Evolutionary conservation across 2,888 invertebrate species (phyloP), one percentile per base, ranked within the genome.

Genomic region (Anarsia innoxiella): DNA sequence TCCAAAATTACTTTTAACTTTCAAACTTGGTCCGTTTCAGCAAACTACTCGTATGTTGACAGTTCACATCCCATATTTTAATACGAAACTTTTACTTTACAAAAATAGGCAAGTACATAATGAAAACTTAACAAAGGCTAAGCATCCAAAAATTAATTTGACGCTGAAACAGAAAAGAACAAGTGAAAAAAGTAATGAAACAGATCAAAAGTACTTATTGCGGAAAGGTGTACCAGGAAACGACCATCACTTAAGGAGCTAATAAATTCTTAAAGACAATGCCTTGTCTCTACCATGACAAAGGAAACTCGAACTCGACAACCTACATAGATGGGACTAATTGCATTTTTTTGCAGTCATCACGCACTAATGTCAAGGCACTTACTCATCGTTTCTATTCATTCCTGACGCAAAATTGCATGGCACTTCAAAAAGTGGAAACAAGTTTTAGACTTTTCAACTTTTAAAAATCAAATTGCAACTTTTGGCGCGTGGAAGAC

Each of bases 1-100:
- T 75, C 75, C 71, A 66, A 83, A 83, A 83, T 83, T 82, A 79
- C 78, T 80, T 79, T 73, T 51, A 68, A 77, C n/a, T 60, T 56
- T 40, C 58, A 46, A 42, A 52, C 62, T 42, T 65, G n/a, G n/a
- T n/a, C n/a, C n/a, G n/a, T n/a, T n/a, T n/a, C n/a, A n/a, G n/a
- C n/a, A n/a, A n/a, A n/a, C n/a, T n/a, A n/a, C 33, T 8, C 14
- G 25, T 23, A 23, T 25, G 3, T 25, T 4, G 10, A n/a, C 10
- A n/a, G 14, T 14, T 10, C 10, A 6, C 10, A n/a, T n/a, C n/a
- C n/a, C n/a, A n/a, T n/a, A n/a, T n/a, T n/a, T n/a, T n/a, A n/a
- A n/a, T n/a, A n/a, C n/a, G n/a, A n/a, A n/a, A n/a, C n/a, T n/a
- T n/a, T n/a, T n/a, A n/a, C n/a, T n/a, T n/a, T n/a, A n/a, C n/a